Percentiles rank a stretch among this genome's conserved stretches.
Evolutionary conservation across 2,113 vertebrate genomes (phyloP).

Genomic region (Urocolius indicus): DNA sequence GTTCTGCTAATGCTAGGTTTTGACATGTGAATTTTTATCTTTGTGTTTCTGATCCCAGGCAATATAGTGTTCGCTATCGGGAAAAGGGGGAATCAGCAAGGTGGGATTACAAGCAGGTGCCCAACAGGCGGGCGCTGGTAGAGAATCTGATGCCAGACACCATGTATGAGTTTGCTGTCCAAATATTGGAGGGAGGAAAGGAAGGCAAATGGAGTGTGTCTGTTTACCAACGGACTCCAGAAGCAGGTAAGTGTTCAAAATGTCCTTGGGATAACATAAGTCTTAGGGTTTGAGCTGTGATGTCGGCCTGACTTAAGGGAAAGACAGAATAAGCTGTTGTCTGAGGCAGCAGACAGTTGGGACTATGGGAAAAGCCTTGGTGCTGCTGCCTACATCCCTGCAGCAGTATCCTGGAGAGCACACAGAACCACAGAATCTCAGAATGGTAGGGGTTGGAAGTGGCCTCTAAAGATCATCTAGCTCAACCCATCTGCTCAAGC

Average conservation of each 20-base stretch:
- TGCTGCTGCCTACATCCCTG: not conserved
- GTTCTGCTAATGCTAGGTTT: not conserved
- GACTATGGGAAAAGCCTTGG: not conserved
- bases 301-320: not conserved
- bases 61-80: slow-evolving; percentile 90
- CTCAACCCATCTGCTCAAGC: too few species aligned
- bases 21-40: rapidly evolving
- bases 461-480: too few species aligned
- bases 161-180: slow-evolving; percentile 96
- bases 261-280: not conserved
- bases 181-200: slow-evolving; percentile 86
- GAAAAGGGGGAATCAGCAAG: slow-evolving; percentile 95
- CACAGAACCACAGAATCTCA: too few species aligned
- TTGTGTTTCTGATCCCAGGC: slow-evolving; percentile 70
- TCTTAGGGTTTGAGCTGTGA: not conserved
- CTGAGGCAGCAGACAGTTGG: not conserved
- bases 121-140: slow-evolving; percentile 84
- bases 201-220: slow-evolving; percentile 92
- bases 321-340: not conserved
- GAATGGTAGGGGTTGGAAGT: too few species aligned
- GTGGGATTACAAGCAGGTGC: slow-evolving; percentile 91
- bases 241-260: slow-evolving; percentile 85
- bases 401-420: not conserved
- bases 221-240: slow-evolving; percentile 94
- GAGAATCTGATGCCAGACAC: slow-evolving; percentile 89